Percentiles rank a stretch among this genome's conserved stretches.
phyloP scores from a whole-genome alignment of 2,113 vertebrate genomes.

The Actinemys pallida region DNA sequence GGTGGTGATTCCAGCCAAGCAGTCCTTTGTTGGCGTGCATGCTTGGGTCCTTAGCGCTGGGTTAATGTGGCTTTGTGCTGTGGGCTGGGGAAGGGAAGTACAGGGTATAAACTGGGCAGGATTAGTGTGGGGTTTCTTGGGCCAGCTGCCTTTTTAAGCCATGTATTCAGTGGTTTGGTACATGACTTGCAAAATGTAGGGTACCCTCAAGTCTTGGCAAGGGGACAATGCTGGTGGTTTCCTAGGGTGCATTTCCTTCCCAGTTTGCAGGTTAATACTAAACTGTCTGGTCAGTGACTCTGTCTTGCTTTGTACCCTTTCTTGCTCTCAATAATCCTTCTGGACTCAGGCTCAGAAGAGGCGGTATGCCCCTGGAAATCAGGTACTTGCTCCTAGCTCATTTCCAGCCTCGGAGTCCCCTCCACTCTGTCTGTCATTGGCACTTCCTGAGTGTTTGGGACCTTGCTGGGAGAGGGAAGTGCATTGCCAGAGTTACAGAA shows the following conservation, averaged over 20 bases:
- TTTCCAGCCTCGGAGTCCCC: neutral
- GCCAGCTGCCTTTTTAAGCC: accelerated
- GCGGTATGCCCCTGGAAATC: constrained; percentile 93
- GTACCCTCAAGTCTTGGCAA: accelerated
- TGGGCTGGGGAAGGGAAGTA: neutral
- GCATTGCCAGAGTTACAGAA: neutral
- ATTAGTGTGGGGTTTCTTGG: accelerated
- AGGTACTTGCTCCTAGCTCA: constrained; percentile 82
- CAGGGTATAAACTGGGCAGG: accelerated
- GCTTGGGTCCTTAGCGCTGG: neutral
- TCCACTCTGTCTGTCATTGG: neutral
- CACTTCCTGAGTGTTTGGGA: no score
- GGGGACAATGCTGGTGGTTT: accelerated
- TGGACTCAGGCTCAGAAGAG: constrained; percentile 95
- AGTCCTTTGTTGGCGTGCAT: accelerated
- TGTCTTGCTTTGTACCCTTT: constrained; percentile 79
- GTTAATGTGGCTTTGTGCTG: accelerated
- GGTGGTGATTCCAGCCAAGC: accelerated
- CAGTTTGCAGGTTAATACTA: neutral
- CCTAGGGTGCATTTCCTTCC: neutral
- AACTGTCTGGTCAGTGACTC: constrained; percentile 39
- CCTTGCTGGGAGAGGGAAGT: neutral
- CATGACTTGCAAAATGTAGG: accelerated
- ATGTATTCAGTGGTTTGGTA: accelerated
- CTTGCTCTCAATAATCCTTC: constrained; percentile 74